Base-by-base conservation (phyloP, 2,113 vertebrate genomes). In the Irena cyanogastra region DNA sequence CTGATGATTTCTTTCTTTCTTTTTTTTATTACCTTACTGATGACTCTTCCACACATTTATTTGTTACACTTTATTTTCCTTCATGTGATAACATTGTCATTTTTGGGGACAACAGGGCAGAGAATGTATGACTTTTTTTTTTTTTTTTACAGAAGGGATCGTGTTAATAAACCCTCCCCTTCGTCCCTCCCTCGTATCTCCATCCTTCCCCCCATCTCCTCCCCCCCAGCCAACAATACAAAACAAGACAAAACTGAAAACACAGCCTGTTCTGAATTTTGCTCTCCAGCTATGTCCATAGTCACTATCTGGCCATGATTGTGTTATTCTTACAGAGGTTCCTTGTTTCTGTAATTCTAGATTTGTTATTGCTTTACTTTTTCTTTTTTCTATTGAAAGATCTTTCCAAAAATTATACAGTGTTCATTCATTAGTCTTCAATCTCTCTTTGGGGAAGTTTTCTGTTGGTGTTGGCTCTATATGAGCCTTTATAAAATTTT, bases 311-410 rank as follows among this genome's bases (percentile, higher is more conserved):
- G 81, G 65, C 28, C 10, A 17, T 30, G 39, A 52, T 2, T 57
- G 4, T 82, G 9, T 91, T 94, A 69, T 83, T 95, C 49, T 83
- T 91, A 44, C 12, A 87, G n/a, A 54, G 41, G 10, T 72, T 91
- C 28, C 63, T 79, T 76, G n/a, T 72, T 84, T 81, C 57, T 93
- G 53, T 95, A 89, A 79, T 76, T 91, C 74, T 69, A 93, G 56
- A 79, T 76, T 68, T 89, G 53, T 53, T 95, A 82, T 93, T 95
- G 5, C 30, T 94, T 78, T 71, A 59, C 13, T 65, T 95, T 89
- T 89, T 79, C 31, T 65, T 61, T 39, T 61, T 27, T 61, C 17
- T 19, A n/a, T 37, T 56, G 49, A 85, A 96, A 80, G 7, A 41
- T 83, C n/a, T 93, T 87, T 96, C 77, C 9, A 89, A 87, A 90